These are phyloP conservation scores for Agrypnia vestita DNA, from an alignment of 1,140 invertebrate species.

Conservation along the genomic window DNA sequence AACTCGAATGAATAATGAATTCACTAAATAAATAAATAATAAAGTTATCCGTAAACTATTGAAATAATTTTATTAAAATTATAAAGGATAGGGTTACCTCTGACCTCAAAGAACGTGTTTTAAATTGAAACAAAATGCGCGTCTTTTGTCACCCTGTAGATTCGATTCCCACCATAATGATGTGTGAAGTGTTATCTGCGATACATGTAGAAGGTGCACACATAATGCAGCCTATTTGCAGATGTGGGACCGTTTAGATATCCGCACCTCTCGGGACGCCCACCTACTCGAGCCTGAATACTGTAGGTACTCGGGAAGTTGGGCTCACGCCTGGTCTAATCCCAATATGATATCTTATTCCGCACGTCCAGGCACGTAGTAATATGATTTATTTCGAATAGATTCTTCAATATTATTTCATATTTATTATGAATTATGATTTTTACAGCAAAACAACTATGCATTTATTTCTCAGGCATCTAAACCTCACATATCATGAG, in stretches of 20 bases:
- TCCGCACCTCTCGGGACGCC: slow-evolving; percentile 3
- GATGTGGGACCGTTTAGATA: slow-evolving; percentile 28
- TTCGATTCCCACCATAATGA: slow-evolving; percentile 44
- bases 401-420: too few species aligned
- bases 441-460: too few species aligned
- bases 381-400: too few species aligned
- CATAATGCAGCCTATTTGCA: slow-evolving; percentile 28
- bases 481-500: too few species aligned
- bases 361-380: not conserved
- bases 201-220: not conserved
- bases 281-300: not conserved
- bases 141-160: slow-evolving; percentile 3
- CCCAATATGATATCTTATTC: slow-evolving; percentile 11
- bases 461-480: too few species aligned
- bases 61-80: too few species aligned
- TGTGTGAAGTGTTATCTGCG: slow-evolving; percentile 35
- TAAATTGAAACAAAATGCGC: not conserved
- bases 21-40: too few species aligned
- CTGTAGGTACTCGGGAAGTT: not conserved
- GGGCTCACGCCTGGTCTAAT: slow-evolving; percentile 4
- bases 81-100: too few species aligned
- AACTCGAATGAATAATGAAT: too few species aligned
- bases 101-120: too few species aligned
- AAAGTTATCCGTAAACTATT: too few species aligned
- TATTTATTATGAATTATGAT: too few species aligned